A percentile compares a stretch with the other conserved stretches of the same genome.
These are phyloP conservation scores for Mamestra brassicae DNA, from an alignment of 2,888 invertebrate species.

Conservation along the genomic window DNA sequence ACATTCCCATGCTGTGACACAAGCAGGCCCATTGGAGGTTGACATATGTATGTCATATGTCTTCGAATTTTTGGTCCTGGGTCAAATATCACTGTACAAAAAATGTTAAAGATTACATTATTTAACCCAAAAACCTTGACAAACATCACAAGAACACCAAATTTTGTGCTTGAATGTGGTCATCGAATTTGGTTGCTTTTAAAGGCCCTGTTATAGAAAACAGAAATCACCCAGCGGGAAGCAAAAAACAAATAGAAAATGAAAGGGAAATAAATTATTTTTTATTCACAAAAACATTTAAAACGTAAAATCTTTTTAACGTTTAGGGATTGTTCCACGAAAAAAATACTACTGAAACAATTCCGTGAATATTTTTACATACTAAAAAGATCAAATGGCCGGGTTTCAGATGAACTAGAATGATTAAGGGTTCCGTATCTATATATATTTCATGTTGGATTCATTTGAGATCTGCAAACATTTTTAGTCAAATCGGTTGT, in stretches of 20 bases:
- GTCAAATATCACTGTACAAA: no score
- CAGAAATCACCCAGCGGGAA: constrained; percentile 45
- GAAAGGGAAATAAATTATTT: constrained; percentile 46
- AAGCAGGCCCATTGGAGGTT: no score
- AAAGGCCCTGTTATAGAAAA: constrained; percentile 20
- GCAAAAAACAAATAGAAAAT: constrained; percentile 32
- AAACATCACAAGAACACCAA: no score
- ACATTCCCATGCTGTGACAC: no score
- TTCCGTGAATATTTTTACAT: constrained; percentile 63
- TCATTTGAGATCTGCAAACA: not conserved
- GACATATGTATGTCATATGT: no score
- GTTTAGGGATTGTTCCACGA: constrained; percentile 46
- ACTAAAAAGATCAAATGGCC: constrained; percentile 46
- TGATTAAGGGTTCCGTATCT: constrained; percentile 28
- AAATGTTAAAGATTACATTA: no score
- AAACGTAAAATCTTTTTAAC: constrained; percentile 57
- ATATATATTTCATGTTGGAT: not conserved
- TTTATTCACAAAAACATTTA: constrained; percentile 41
- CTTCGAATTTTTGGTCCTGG: no score
- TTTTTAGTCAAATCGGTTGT: no score
- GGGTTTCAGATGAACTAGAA: constrained; percentile 4
- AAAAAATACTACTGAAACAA: constrained; percentile 54
- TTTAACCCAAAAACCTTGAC: no score
- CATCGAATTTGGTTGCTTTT: not conserved
- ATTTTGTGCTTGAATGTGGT: not conserved